Base-by-base conservation (phyloP, 2,113 vertebrate genomes). In the Anser cygnoides region DNA sequence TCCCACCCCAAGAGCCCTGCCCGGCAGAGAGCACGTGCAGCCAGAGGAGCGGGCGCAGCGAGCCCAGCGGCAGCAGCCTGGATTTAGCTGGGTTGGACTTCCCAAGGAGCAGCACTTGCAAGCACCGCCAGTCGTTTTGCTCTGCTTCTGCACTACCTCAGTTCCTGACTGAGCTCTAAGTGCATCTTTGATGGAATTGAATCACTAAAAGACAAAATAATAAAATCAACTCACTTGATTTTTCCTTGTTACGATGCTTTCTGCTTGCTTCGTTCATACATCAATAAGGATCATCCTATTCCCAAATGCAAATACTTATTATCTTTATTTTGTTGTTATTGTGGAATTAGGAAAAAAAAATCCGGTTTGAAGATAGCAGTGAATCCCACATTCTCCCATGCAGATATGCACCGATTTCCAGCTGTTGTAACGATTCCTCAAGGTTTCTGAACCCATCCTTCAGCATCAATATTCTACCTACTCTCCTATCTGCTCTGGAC, bases 401-500 rank as follows among this genome's bases (percentile, higher is more conserved):
- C 44, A 91, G n/a, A 74, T 55, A 13, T 0, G 29, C 14, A 54
- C 35, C 25, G 29, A 55, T 50, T 68, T 87, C 86, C 78, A 89
- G 35, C 58, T 89, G 91, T 25, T 4, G 0, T 33, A 93, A 90
- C 39, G 74, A 78, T 76, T 91, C 67, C 77, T 85, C 46, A 59
- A 78, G 23, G 50, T 86, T 90, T 67, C 76, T 49, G n/a, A 92
- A 66, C 16, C 72, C 21, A 35, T 39, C 49, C 61, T 84, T 68
- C 57, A 43, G 85, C 54, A 87, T 21, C 16, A 78, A 86, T 52
- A 83, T 17, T 29, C 92, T 94, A 90, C 85, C 90, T 94, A 58
- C 66, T 82, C 74, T 76, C 68, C 86, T 66, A 84, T 73, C 84
- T 84, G 79, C 90, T 93, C 82, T 81, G 79, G 78, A 89, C 81